Evolutionary conservation across 2,797 vertebrate genomes (phyloP).

Genomic region (Tokudaia tokunoshimensis): DNA sequence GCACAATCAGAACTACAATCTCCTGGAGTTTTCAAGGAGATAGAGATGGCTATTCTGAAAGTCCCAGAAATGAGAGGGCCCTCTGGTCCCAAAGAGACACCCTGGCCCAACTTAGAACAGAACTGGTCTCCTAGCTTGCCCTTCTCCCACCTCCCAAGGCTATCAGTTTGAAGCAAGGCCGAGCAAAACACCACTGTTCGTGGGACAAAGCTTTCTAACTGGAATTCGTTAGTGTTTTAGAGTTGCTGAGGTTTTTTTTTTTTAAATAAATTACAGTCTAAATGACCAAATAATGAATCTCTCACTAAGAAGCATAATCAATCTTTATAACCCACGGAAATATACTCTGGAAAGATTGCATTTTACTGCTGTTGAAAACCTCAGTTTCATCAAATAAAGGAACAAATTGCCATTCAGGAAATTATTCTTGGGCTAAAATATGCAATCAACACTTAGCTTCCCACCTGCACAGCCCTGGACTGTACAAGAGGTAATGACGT

Average conservation of each 20-base stretch:
- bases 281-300: conserved; percentile 85
- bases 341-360: conserved; percentile 83
- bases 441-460: conserved; percentile 86
- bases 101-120: conserved; percentile 50
- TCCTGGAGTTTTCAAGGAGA: too few species aligned
- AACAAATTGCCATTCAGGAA: conserved; percentile 87
- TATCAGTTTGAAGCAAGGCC: conserved; percentile 63
- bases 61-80: conserved; percentile 33
- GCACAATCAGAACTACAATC: conserved; percentile 19
- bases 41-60: neutral
- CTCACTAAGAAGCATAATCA: conserved; percentile 83
- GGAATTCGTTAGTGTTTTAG: conserved; percentile 82
- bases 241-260: conserved; percentile 57
- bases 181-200: conserved; percentile 66
- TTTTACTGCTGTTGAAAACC: conserved; percentile 85
- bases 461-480: conserved; percentile 89
- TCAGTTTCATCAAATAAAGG: conserved; percentile 84
- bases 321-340: conserved; percentile 80
- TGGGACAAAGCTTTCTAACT: conserved; percentile 76
- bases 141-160: neutral
- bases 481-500: conserved; percentile 84
- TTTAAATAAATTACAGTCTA: conserved; percentile 82
- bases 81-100: conserved; percentile 47
- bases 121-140: neutral
- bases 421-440: conserved; percentile 87